A percentile compares a stretch with the other conserved stretches of the same genome.
Conservation (phyloP, 2,113 vertebrate species). For the Accipiter virgatus region DNA sequence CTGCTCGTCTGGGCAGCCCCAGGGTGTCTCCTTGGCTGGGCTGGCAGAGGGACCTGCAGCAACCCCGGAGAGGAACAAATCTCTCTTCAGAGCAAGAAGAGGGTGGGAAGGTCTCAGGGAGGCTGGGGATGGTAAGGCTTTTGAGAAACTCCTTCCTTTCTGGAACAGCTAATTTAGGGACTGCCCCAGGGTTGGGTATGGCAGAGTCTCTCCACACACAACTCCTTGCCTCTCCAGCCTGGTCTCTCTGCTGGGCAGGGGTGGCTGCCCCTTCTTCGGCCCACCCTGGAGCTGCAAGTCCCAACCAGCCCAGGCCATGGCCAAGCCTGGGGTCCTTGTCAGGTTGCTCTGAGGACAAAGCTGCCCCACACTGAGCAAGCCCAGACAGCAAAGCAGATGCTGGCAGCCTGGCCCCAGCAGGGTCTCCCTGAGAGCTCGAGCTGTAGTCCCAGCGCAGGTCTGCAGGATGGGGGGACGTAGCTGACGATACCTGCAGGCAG, state of each 20-base stretch:
- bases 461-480: background rate
- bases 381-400: background rate
- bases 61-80: background rate
- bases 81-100: background rate
- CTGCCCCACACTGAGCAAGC: background rate
- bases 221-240: background rate
- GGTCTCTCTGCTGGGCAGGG: background rate
- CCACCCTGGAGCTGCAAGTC: background rate
- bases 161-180: background rate
- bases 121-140: background rate
- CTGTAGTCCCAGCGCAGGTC: background rate
- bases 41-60: background rate
- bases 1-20: background rate
- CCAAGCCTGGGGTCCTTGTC: background rate
- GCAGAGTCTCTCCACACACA: background rate
- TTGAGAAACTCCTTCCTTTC: background rate
- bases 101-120: background rate
- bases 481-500: background rate
- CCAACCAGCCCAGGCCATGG: background rate
- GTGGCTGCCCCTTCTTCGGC: background rate
- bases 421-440: background rate
- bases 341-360: background rate
- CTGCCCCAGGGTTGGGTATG: accelerated
- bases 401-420: background rate
- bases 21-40: background rate